A percentile compares a stretch with the other conserved stretches of the same genome.
These are phyloP conservation scores for Macrostomum cliftonense DNA, from an alignment of 2,888 invertebrate genomes.

Conservation along the genomic window DNA sequence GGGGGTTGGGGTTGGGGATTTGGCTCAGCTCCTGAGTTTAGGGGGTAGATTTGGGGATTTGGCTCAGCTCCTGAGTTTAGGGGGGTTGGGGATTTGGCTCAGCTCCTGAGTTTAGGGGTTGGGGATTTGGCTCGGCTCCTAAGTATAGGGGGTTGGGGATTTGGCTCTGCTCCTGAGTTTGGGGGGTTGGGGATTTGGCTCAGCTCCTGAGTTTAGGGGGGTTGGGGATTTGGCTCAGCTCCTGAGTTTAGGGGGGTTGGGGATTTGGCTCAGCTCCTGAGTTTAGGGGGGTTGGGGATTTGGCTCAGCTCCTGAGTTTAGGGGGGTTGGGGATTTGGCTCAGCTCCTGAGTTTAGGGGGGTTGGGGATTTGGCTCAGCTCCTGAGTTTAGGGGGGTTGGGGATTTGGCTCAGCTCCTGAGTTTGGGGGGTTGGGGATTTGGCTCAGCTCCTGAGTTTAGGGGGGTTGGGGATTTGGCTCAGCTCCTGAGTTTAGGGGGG, in stretches of 20 bases:
- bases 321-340: constrained; percentile 29
- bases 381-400: constrained; percentile 36
- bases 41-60: not conserved
- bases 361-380: constrained; percentile 48
- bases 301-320: constrained; percentile 44
- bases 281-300: constrained; percentile 56
- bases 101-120: constrained; percentile 38
- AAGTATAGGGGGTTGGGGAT: constrained; percentile 58
- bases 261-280: constrained; percentile 56
- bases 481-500: constrained; percentile 69
- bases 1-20: constrained; percentile 51
- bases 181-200: constrained; percentile 29
- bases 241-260: constrained; percentile 36
- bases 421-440: constrained; percentile 56
- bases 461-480: constrained; percentile 29
- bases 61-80: constrained; percentile 68
- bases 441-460: constrained; percentile 43
- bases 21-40: constrained; percentile 44
- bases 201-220: constrained; percentile 69
- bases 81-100: constrained; percentile 53
- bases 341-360: constrained; percentile 69
- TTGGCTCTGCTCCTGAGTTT: constrained; percentile 46
- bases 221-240: constrained; percentile 48
- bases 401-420: constrained; percentile 56
- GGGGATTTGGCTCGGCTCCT: constrained; percentile 52